Base-by-base conservation (phyloP, 2,113 vertebrate species). In the Odobenus rosmarus region DNA sequence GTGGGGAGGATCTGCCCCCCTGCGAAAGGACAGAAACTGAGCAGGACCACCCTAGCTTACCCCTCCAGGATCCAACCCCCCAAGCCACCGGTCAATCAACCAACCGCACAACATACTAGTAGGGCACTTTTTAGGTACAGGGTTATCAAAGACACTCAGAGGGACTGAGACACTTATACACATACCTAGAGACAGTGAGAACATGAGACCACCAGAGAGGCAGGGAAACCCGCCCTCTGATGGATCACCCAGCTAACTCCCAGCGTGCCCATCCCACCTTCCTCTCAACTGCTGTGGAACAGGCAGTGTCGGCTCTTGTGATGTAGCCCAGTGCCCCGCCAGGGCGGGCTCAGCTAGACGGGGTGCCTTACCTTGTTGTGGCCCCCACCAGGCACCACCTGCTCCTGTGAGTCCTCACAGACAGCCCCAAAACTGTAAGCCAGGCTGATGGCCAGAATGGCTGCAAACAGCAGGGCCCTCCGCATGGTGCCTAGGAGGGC, bases 391-490 rank as follows among this genome's bases (percentile, higher is more conserved):
- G 86, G n/a, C 0, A 0, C 49, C 61, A 86, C 77, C 1, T 4
- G 79, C 64, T 96, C 96, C 72, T 21, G 94, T 3, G 97, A 57
- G 79, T 95, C 96, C 64, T 95, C 95, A 93, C 98, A 98, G 62
- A 90, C 81, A 76, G 95, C 97, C 71, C 83, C 88, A 1, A 94
- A 85, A 86, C 90, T 97, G 33, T 1, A 19, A 74, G 77, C 86
- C 36, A 91, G 95, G 92, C 98, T 93, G 57, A 98, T 53, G 42
- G 95, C 93, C 57, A 98, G 96, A 86, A 97, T 61, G 87, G 64
- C 95, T 13, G 94, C 59, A 0, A 96, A 86, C 55, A 98, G 96
- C 83, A 97, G 79, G 46, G 59, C 1, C 26, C 64, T 85, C 82
- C 71, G 74, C 98, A 98, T 98, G 95, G 86, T 97, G 76, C 77